A percentile compares a stretch with the other conserved stretches of the same genome.
Conservation (phyloP, 2,113 vertebrate genomes). For the Beaufortia kweichowensis region DNA sequence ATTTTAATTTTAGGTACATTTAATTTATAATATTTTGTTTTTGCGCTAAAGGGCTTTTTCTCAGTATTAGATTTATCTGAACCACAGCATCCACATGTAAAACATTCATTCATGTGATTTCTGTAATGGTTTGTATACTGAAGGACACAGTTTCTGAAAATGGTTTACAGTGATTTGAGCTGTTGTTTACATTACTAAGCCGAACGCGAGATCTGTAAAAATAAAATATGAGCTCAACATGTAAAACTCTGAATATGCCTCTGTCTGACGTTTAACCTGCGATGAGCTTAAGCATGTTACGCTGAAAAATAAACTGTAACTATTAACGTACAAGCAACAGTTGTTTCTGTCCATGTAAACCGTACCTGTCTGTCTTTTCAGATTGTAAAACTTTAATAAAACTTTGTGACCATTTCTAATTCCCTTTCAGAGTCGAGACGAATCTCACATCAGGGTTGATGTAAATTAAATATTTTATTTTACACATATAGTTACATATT, state of each 20-base stretch:
- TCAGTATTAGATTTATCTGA: constrained; percentile 21
- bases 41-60: constrained; percentile 20
- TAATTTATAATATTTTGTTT: background rate
- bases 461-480: constrained; percentile 46
- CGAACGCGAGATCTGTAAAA: background rate
- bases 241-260: background rate
- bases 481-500: background rate
- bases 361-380: constrained; percentile 55
- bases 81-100: constrained; percentile 26
- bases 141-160: background rate
- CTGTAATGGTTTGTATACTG: background rate
- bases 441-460: background rate
- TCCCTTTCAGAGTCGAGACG: constrained; percentile 9
- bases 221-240: background rate
- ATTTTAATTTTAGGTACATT: background rate
- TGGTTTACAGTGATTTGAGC: background rate
- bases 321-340: background rate
- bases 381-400: constrained; percentile 67
- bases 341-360: constrained; percentile 50
- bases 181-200: constrained; percentile 2
- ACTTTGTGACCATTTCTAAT: constrained; percentile 52
- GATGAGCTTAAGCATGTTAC: constrained; percentile 26
- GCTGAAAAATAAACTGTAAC: constrained; percentile 13
- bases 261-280: constrained; percentile 10
- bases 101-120: background rate